phyloP scores from a whole-genome alignment of 2,113 vertebrate species.

The Halcyon senegalensis region DNA sequence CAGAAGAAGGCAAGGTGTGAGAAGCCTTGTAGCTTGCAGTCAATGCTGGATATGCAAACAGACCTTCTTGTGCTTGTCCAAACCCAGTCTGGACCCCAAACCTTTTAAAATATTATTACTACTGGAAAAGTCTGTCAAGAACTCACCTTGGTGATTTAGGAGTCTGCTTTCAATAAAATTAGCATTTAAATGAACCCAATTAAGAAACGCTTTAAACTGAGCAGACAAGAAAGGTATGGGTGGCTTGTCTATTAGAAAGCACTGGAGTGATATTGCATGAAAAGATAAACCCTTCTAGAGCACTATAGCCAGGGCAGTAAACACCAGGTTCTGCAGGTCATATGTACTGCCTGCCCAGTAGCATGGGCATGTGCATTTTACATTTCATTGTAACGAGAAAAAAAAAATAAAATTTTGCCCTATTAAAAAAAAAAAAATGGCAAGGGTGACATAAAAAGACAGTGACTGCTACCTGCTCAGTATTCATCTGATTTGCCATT shows the following conservation, averaged over 20 bases:
- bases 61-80: background rate
- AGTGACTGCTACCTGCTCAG: background rate
- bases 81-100: background rate
- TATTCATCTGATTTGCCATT: slow-evolving; percentile 34
- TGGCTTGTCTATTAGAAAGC: background rate
- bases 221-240: background rate
- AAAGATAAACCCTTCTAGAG: background rate
- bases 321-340: background rate
- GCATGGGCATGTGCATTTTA: background rate
- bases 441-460: slow-evolving; percentile 1
- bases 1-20: background rate
- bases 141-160: slow-evolving; percentile 35
- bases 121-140: background rate
- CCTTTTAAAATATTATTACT: slow-evolving; percentile 21
- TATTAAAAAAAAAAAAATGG: background rate
- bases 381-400: background rate
- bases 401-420: background rate
- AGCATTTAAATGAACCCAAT: slow-evolving; percentile 65
- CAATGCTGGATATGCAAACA: background rate
- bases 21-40: background rate
- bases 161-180: slow-evolving; percentile 54
- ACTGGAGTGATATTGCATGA: background rate
- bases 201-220: slow-evolving; percentile 45
- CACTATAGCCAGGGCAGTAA: background rate
- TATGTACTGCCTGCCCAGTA: background rate